Base-by-base conservation (phyloP, 2,888 invertebrate species). In the Volucella zonaria region DNA sequence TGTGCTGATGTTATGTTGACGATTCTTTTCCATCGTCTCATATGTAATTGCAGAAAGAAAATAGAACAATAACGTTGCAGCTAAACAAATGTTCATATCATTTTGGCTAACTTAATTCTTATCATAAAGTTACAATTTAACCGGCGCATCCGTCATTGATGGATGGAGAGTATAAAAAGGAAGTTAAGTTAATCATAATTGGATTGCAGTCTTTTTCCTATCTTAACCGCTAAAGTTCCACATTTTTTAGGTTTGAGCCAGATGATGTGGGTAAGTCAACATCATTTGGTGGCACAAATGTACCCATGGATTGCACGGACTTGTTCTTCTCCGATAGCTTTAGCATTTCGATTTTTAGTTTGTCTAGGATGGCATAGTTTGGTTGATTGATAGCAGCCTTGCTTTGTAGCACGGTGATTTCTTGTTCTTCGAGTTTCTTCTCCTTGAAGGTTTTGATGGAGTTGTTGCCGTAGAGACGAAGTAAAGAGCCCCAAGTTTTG, bases 361-460 rank as follows among this genome's bases (percentile, higher is more conserved):
- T 98, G 80, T 95, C 95, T 31, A 98, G 93, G 87, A 98, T 98
- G 0, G 97, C 97, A 92, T 95, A 95, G 92, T 98, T 98, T 31
- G 98, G 98, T 88, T 96, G 96, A 93, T 98, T 97, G 59, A 96
- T 95, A 0, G 96, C 95, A 3, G 97, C 97, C 92, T 96, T 96
- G 89, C 96, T 95, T 90, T 96, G 96, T n/a, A 98, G 92, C 45
- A 97, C 93, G 0, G 98, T 98, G 74, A 98, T 97, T 92, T 97
- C 96, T 90, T 97, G 97, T 89, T 98, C 97, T 89, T 97, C 96
- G 87, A 96, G 94, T 92, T 97, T 98, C 92, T 97, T 97, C 91
- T 98, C 97, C 90, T 97, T 97, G 89, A 97, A 96, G 81, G 96
- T 96, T 91, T 97, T 97, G 15, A 97, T 96, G 4, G 97, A 97